Percentiles rank a stretch among this genome's conserved stretches.
Conservation (phyloP, 2,888 invertebrate genomes). For the Troides oblongomaculatus region DNA sequence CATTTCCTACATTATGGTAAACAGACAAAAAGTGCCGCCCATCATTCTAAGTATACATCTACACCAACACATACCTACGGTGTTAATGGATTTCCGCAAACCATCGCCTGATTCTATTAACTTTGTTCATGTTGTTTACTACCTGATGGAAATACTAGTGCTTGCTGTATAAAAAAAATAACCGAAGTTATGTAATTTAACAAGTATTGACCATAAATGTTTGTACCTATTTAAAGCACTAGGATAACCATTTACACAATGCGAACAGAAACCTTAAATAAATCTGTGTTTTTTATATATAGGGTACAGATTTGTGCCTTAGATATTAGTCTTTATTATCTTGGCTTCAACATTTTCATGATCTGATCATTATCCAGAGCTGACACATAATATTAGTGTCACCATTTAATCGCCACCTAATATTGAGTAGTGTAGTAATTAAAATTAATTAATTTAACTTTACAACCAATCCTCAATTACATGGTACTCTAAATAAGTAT, state of each 20-base stretch:
- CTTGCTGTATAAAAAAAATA: background rate
- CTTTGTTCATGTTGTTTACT: constrained; percentile 5
- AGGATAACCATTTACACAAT: too few species aligned
- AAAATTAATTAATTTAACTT: too few species aligned
- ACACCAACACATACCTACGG: constrained; percentile 1
- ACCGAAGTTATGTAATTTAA: too few species aligned
- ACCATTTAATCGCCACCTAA: background rate
- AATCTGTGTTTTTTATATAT: too few species aligned
- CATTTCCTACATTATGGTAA: background rate
- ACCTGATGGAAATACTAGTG: background rate
- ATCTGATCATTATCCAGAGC: background rate
- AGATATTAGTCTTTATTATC: too few species aligned
- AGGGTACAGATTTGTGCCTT: too few species aligned
- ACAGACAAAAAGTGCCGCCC: constrained; percentile 1
- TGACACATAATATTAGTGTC: background rate
- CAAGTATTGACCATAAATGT: too few species aligned
- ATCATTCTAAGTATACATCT: background rate
- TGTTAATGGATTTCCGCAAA: constrained; percentile 23
- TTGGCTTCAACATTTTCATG: too few species aligned
- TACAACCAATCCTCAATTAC: too few species aligned
- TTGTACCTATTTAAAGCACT: too few species aligned
- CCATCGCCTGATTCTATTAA: constrained; percentile 21
- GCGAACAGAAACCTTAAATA: too few species aligned
- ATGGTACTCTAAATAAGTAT: background rate
- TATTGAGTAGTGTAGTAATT: too few species aligned